Conservation (phyloP, 1,140 invertebrate genomes). For the roundworm (Caenorhabditis elegans) region WBcel235 BX284606.5:6152501-6153000, state of each 20-base stretch:
- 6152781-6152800: too few relatives aligned
- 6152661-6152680: neutral
- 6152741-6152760: too few relatives aligned
- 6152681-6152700: neutral
- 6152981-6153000: conserved; percentile 9
- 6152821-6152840: neutral
- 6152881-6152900: conserved; percentile 2
- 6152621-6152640: neutral
- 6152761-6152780: too few relatives aligned
- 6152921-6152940: neutral
- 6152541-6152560: neutral
- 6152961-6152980: neutral
- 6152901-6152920: too few relatives aligned
- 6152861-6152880: neutral
- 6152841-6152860: neutral
- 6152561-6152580: conserved; percentile 11
- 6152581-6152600: conserved; percentile 14
- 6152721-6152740: neutral
- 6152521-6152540: neutral
- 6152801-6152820: too few relatives aligned
- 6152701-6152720: neutral
- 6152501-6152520: neutral
- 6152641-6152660: neutral
- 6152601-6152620: neutral
- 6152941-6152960: neutral